Evolutionary conservation across 2,888 invertebrate species (phyloP).

Genomic region (Caradrina clavipalpis): DNA sequence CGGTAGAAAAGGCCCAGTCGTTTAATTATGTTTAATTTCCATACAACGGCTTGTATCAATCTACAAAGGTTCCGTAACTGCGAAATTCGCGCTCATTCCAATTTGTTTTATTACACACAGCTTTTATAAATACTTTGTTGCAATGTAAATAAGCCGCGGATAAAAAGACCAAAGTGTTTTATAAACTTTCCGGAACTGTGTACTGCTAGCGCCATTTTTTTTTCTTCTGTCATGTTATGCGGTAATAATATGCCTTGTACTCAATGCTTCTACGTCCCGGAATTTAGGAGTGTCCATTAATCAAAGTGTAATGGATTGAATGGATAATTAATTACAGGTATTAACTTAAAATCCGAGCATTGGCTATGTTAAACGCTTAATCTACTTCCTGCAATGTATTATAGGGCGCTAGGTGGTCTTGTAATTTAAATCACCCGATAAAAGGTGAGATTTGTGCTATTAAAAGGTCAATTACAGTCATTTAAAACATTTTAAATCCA

Average conservation of each 20-base stretch:
- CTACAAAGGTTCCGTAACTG: conserved; percentile 43
- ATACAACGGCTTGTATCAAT: conserved; percentile 54
- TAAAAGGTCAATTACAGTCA: not conserved
- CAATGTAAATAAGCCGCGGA: conserved; percentile 32
- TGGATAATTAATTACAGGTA: conserved; percentile 56
- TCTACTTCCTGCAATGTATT: conserved; percentile 47
- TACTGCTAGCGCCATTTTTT: conserved; percentile 21
- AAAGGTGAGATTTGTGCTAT: conserved; percentile 13
- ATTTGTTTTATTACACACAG: conserved; percentile 52
- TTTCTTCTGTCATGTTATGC: conserved; percentile 18
- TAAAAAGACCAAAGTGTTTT: conserved; percentile 24
- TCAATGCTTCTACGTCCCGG: conserved; percentile 46
- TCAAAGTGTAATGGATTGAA: conserved; percentile 56
- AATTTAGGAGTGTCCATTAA: conserved; percentile 59
- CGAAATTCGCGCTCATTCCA: conserved; percentile 44
- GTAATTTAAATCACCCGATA: conserved; percentile 35
- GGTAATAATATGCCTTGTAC: conserved; percentile 42
- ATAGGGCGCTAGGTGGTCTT: conserved; percentile 35
- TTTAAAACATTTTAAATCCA: too few relatives aligned
- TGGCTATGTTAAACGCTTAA: conserved; percentile 36
- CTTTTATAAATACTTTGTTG: conserved; percentile 50
- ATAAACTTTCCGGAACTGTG: conserved; percentile 32
- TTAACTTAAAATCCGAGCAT: conserved; percentile 36
- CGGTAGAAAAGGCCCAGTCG: conserved; percentile 50
- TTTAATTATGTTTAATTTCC: conserved; percentile 63